phyloP scores from a whole-genome alignment of 2,113 vertebrate genomes.

The Geothlypis trichas region DNA sequence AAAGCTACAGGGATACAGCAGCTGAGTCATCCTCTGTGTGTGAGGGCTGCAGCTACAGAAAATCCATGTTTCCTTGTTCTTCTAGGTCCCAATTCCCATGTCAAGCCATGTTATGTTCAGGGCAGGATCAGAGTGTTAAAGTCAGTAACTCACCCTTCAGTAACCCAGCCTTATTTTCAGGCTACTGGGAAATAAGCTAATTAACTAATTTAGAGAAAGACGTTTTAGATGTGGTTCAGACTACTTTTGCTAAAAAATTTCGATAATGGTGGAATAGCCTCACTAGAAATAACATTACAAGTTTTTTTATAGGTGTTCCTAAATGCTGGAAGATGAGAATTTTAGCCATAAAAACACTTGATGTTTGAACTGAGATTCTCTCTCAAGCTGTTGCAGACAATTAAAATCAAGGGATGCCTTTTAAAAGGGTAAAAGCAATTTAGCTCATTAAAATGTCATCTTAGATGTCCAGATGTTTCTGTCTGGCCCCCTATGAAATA shows the following conservation, averaged over 20 bases:
- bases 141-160: background rate
- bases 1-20: background rate
- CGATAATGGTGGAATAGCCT: background rate
- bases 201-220: background rate
- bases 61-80: background rate
- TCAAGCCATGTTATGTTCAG: background rate
- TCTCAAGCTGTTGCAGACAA: background rate
- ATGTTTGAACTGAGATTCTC: background rate
- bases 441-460: background rate
- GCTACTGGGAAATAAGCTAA: background rate
- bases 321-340: background rate
- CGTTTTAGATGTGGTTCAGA: background rate
- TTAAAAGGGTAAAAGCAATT: background rate
- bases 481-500: background rate
- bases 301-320: background rate
- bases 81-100: background rate
- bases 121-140: background rate
- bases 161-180: background rate
- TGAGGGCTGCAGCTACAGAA: background rate
- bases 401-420: background rate
- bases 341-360: background rate
- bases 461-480: conserved; percentile 5
- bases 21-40: background rate
- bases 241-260: background rate
- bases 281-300: background rate